A percentile compares a stretch with the other conserved stretches of the same genome.
These are phyloP conservation scores for Portunus trituberculatus DNA, from an alignment of 1,140 invertebrate genomes.

Conservation along the genomic window DNA sequence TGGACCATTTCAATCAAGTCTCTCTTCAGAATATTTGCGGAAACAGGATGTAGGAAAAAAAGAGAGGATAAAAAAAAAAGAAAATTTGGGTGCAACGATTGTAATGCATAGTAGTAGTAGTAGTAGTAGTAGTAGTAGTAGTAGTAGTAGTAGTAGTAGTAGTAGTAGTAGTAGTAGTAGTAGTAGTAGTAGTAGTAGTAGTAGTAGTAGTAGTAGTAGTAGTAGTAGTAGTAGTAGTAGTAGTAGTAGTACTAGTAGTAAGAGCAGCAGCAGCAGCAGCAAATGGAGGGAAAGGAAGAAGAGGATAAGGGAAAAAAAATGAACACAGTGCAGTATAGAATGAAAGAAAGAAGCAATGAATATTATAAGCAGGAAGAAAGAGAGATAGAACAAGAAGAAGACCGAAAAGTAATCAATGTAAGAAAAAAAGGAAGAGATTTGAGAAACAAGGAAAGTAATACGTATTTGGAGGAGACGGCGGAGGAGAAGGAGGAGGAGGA, in stretches of 20 bases:
- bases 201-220: no score
- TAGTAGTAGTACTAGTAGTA: background rate
- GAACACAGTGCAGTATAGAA: background rate
- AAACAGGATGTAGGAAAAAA: no score
- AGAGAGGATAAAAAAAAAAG: no score
- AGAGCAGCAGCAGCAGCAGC: background rate
- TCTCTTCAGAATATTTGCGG: no score
- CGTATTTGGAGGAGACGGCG: no score
- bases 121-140: conserved; percentile 14
- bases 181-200: no score
- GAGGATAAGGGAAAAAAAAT: background rate
- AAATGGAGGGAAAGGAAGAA: background rate
- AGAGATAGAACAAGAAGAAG: background rate
- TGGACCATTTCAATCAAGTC: no score
- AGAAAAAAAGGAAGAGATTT: background rate
- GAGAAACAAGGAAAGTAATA: background rate
- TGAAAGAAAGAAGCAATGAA: background rate
- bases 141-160: background rate
- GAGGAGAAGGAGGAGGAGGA: background rate
- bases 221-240: background rate
- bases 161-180: no score
- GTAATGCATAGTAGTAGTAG: background rate
- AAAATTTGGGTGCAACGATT: background rate
- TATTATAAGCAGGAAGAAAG: background rate
- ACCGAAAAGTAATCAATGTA: no score